A percentile compares a stretch with the other conserved stretches of the same genome.
phyloP scores from a whole-genome alignment of 1,140 invertebrate species.

The Drosophila ironensis region DNA sequence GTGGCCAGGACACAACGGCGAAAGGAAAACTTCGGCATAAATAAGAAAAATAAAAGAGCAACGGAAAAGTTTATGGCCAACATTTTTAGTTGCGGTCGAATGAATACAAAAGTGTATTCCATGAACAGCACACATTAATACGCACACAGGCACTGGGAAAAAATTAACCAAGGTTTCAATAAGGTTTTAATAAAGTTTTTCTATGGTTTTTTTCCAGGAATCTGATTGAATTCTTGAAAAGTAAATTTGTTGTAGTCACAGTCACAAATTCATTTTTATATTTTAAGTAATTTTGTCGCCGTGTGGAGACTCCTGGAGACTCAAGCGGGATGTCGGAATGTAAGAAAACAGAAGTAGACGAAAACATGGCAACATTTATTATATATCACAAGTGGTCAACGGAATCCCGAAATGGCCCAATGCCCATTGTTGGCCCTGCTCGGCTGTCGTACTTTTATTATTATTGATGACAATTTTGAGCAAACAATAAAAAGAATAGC shows the following conservation, averaged over 20 bases:
- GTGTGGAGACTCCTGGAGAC: background rate
- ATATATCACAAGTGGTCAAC: conserved; percentile 65
- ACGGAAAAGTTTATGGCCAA: conserved; percentile 66
- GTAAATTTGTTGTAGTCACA: too few species aligned
- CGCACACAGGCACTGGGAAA: conserved; percentile 10
- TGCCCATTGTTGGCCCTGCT: conserved; percentile 49
- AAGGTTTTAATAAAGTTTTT: background rate
- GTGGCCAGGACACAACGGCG: conserved; percentile 2
- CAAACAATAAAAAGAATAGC: conserved; percentile 68
- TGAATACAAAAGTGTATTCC: conserved; percentile 77
- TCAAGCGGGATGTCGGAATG: background rate
- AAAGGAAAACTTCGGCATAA: conserved; percentile 62
- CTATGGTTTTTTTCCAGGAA: too few species aligned
- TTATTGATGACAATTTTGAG: conserved; percentile 80
- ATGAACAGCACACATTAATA: conserved; percentile 63
- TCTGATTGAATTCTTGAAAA: too few species aligned
- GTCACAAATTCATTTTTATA: too few species aligned
- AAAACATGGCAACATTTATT: conserved; percentile 68
- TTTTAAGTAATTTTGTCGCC: background rate
- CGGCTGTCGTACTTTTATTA: conserved; percentile 66
- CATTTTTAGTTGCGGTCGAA: conserved; percentile 79
- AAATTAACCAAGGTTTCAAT: background rate
- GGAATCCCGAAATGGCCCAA: conserved; percentile 17
- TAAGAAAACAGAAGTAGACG: conserved; percentile 11
- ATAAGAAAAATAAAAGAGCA: conserved; percentile 58